phyloP scores from a whole-genome alignment of 1,140 invertebrate species.

The Polypedilum vanderplanki region DNA sequence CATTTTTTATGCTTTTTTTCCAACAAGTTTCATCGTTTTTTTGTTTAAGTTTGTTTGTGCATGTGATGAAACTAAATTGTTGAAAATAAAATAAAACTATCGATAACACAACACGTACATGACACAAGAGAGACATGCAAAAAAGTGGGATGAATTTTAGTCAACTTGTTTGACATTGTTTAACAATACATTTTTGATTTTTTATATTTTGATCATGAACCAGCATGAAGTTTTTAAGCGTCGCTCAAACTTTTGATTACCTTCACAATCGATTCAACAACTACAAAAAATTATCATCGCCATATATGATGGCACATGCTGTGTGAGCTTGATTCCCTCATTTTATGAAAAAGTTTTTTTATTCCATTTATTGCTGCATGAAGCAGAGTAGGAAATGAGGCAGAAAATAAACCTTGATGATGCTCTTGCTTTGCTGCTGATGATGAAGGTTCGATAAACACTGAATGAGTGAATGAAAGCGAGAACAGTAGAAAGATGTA shows the following conservation, averaged over 20 bases:
- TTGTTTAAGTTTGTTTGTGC: too few relatives aligned
- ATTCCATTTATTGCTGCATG: background rate
- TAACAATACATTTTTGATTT: background rate
- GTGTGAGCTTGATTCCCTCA: background rate
- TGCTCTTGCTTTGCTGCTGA: background rate
- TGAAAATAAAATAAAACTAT: too few relatives aligned
- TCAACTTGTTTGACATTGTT: background rate
- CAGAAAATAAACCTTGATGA: constrained; percentile 23
- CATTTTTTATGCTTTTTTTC: too few relatives aligned
- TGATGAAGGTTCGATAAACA: constrained; percentile 19
- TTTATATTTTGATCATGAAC: background rate
- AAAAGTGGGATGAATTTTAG: background rate
- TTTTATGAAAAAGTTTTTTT: background rate
- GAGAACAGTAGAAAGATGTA: background rate
- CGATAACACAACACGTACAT: background rate
- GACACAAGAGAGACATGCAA: background rate
- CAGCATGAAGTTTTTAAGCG: background rate
- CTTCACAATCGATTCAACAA: background rate
- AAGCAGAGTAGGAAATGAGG: constrained; percentile 10
- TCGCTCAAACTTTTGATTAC: background rate
- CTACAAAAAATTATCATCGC: too few relatives aligned
- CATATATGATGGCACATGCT: background rate
- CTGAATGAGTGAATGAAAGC: background rate
- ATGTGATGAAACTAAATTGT: too few relatives aligned
- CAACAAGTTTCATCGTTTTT: too few relatives aligned